Percentiles rank a stretch among this genome's conserved stretches.
phyloP scores from a whole-genome alignment of 2,113 vertebrate genomes.

The Mormyrus iriodes region DNA sequence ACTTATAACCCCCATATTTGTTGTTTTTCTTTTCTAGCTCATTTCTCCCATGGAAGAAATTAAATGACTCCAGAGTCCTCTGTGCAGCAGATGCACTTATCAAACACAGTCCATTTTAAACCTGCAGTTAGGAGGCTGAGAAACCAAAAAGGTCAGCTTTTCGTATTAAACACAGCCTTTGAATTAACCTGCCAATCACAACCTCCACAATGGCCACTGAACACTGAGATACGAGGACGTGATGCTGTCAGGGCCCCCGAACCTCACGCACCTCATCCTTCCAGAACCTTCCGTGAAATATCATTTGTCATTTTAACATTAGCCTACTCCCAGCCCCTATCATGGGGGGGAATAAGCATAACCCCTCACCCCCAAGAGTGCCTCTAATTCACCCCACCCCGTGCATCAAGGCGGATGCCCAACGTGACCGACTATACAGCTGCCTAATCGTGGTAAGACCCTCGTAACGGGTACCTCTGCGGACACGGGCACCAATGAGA shows the following conservation, averaged over 20 bases:
- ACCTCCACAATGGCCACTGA: background rate
- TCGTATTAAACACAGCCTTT: background rate
- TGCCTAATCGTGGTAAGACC: background rate
- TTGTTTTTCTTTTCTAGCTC: background rate
- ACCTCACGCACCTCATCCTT: background rate
- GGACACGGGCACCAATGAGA: conserved; percentile 39
- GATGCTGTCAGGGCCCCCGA: background rate
- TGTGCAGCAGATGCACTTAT: background rate
- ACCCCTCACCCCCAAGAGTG: background rate
- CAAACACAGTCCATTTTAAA: background rate
- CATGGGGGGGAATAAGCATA: background rate
- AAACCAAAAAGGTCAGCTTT: background rate
- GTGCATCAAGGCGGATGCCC: conserved; percentile 37
- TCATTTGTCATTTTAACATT: background rate
- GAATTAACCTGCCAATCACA: background rate
- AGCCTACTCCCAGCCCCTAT: background rate
- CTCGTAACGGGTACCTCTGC: conserved; percentile 39
- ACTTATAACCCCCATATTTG: background rate
- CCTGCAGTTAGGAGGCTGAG: background rate
- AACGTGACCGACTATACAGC: background rate
- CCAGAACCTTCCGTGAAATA: background rate
- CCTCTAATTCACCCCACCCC: background rate
- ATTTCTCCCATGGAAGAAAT: background rate
- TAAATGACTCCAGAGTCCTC: background rate
- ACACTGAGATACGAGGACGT: background rate